A percentile compares a stretch with the other conserved stretches of the same genome.
Conservation (phyloP, 2,888 invertebrate species). For the Pristionchus exspectatus region DNA sequence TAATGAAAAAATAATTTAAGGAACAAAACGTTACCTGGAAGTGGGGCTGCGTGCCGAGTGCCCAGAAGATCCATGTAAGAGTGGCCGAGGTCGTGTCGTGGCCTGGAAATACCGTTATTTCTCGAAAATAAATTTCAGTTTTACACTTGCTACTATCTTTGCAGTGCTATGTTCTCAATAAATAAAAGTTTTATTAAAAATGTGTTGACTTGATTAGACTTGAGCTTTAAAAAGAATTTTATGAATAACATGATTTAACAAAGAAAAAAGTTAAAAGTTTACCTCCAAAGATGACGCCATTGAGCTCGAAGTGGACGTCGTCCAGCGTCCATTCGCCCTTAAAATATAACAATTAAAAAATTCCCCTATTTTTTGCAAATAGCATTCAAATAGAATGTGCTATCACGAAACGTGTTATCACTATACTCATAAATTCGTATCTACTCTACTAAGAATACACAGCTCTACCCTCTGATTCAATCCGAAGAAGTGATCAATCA, state of each 20-base stretch:
- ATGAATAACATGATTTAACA: background rate
- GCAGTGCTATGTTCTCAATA: background rate
- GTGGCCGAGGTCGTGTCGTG: constrained; percentile 35
- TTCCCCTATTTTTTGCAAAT: too few relatives aligned
- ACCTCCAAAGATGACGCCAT: constrained; percentile 81
- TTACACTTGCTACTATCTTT: background rate
- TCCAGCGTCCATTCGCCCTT: constrained; percentile 76
- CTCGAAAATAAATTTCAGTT: background rate
- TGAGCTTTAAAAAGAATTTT: background rate
- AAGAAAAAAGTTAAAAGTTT: background rate
- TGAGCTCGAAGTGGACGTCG: constrained; percentile 81
- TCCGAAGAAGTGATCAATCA: constrained; percentile 80
- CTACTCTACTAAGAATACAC: too few relatives aligned
- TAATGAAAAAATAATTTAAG: background rate
- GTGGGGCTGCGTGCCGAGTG: constrained; percentile 11
- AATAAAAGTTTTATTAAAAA: background rate
- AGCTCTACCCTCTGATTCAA: background rate
- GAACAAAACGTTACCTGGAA: background rate
- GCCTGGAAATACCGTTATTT: background rate
- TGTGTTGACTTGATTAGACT: too few relatives aligned
- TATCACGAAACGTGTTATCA: too few relatives aligned
- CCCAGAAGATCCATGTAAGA: constrained; percentile 41
- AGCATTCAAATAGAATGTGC: background rate
- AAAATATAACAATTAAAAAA: constrained; percentile 64
- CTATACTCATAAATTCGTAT: too few relatives aligned